Evolutionary conservation across 1,140 invertebrate species (phyloP), one percentile per base, ranked within the genome.

Genomic region (Drosophila yakuba): DNA sequence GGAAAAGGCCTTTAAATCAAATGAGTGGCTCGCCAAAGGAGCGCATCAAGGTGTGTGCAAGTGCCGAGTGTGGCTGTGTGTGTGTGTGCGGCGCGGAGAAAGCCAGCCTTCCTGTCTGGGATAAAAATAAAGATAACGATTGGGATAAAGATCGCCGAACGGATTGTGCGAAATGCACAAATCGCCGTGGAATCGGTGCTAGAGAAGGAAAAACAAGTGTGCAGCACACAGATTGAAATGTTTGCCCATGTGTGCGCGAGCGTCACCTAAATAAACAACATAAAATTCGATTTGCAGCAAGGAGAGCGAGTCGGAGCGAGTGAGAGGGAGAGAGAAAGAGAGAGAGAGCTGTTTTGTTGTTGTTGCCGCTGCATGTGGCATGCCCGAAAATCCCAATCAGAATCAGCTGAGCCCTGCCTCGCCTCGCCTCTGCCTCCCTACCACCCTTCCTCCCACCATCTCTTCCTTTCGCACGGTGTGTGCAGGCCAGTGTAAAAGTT

Each of bases 151-250:
- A 64, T 67, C 35, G 35, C 35, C 23, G 43, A 14, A 52, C 45
- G 17, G 20, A 51, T 17, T 17, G 17, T 17, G 11, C 38, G 4
- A 39, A 39, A 12, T 14, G 14, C 38, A 51, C 15, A 54, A 69
- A 60, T 54, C 15, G 38, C 41, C 44, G 68, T 15, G 36, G 47
- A 39, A 52, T 4, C 25, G 48, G 47, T 41, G 38, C 35, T 17
- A 12, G 38, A 23, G 25, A 73, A 62, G n/a, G 36, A 60, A 71
- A 74, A 73, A 73, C 66, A 72, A 74, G 66, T 73, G 69, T 52
- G 39, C 39, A 73, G 58, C 54, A 52, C 15, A 64, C 60, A 41
- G 62, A 67, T 51, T 67, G 39, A 48, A 66, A 64, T 67, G 39
- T 59, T 73, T 51, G 48, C 55, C 14, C 12, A 52, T 28, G 58